Conservation (phyloP, 2,888 invertebrate genomes). For the Rambutsinella grinnellia region DNA sequence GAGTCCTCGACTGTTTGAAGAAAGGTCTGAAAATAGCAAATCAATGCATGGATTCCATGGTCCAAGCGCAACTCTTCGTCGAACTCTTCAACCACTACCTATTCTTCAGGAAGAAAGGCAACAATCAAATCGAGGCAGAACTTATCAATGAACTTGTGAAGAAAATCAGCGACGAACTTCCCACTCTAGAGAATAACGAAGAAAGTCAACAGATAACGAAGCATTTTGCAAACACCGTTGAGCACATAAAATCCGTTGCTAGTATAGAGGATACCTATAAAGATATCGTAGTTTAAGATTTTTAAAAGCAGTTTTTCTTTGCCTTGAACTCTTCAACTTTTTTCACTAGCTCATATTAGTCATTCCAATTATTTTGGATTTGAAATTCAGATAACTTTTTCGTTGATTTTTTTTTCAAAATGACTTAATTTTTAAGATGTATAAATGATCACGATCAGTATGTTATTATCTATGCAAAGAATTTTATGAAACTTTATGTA, state of each 20-base stretch:
- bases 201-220: slow-evolving; percentile 97
- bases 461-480: no score
- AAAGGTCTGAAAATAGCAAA: slow-evolving; percentile 95
- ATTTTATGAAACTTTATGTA: no score
- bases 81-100: slow-evolving; percentile 95
- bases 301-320: no score
- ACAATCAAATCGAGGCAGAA: slow-evolving; percentile 76
- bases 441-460: no score
- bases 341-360: no score
- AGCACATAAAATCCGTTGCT: slow-evolving; percentile 74
- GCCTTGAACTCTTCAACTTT: background rate
- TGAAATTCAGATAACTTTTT: no score
- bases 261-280: slow-evolving; percentile 49
- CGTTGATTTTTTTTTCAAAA: no score
- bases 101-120: slow-evolving; percentile 91
- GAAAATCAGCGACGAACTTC: slow-evolving; percentile 93
- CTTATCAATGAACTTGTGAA: slow-evolving; percentile 83
- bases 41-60: slow-evolving; percentile 97
- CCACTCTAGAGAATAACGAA: slow-evolving; percentile 93
- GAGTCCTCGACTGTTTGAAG: slow-evolving; percentile 94
- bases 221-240: slow-evolving; percentile 92
- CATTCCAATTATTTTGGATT: no score
- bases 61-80: slow-evolving; percentile 95
- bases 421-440: no score
- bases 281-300: slow-evolving; percentile 39